A percentile compares a stretch with the other conserved stretches of the same genome.
Evolutionary conservation across 1,140 invertebrate genomes (phyloP).

Genomic region (Scylla paramamosain): DNA sequence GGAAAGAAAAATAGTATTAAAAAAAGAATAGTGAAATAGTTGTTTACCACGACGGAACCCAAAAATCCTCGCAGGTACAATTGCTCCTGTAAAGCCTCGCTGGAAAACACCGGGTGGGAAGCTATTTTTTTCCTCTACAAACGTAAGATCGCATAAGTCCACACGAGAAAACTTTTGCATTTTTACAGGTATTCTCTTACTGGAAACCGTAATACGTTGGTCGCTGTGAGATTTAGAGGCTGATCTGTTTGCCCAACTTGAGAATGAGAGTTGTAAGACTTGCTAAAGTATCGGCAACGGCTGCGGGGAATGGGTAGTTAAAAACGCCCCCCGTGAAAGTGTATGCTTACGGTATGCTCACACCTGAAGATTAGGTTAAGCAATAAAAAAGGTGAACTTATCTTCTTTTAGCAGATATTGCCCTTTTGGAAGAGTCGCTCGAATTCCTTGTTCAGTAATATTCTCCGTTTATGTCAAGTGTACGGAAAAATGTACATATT

Average conservation of each 20-base stretch:
- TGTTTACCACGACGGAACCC: constrained; percentile 33
- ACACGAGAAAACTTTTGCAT: constrained; percentile 58
- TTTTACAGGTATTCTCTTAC: constrained; percentile 60
- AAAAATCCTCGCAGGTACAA: constrained; percentile 42
- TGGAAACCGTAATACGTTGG: constrained; percentile 38
- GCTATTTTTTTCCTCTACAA: constrained; percentile 53
- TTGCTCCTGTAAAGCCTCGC: constrained; percentile 47
- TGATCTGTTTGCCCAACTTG: constrained; percentile 57
- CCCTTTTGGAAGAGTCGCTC: constrained; percentile 51
- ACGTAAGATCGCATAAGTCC: constrained; percentile 44
- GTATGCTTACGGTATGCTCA: not conserved
- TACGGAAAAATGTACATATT: constrained; percentile 65
- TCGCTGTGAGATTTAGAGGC: constrained; percentile 33
- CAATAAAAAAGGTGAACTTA: constrained; percentile 39
- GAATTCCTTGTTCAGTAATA: constrained; percentile 66
- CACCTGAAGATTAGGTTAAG: constrained; percentile 16
- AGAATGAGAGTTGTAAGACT: constrained; percentile 61
- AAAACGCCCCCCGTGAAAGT: constrained; percentile 44
- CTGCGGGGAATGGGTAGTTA: constrained; percentile 68
- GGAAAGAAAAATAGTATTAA: constrained; percentile 35
- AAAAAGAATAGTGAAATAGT: constrained; percentile 41
- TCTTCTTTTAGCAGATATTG: not conserved
- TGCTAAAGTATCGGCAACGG: constrained; percentile 58
- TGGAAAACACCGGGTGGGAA: constrained; percentile 30
- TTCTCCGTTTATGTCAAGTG: constrained; percentile 55